Evolutionary conservation across 2,113 vertebrate genomes (phyloP).

Genomic region (Dasypus novemcinctus): DNA sequence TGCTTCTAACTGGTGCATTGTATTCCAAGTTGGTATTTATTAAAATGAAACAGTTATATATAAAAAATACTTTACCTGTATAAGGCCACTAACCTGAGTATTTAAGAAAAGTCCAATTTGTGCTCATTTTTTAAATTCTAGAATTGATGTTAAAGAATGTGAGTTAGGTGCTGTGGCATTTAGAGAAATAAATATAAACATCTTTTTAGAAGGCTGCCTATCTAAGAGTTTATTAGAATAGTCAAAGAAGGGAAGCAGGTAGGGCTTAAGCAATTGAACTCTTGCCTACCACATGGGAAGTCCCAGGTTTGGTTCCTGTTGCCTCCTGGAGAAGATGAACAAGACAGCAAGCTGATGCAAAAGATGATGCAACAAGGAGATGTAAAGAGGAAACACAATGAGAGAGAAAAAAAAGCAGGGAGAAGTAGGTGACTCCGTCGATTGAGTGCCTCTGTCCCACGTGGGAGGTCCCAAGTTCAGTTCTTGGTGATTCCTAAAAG

Average conservation of each 20-base stretch:
- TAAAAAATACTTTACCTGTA: neutral
- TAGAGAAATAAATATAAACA: neutral
- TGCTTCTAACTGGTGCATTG: neutral
- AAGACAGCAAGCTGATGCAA: no score
- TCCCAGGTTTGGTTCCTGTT: no score
- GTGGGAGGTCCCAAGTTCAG: no score
- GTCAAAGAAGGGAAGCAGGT: neutral
- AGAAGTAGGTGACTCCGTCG: no score
- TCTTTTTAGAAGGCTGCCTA: neutral
- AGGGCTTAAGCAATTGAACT: no score
- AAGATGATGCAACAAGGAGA: no score
- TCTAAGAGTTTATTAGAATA: neutral
- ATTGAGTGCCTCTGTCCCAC: no score
- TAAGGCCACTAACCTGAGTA: neutral
- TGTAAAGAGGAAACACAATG: no score
- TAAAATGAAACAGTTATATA: neutral
- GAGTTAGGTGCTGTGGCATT: neutral
- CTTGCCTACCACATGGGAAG: no score
- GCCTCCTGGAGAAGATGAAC: no score
- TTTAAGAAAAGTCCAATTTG: neutral
- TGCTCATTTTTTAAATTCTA: constrained; percentile 16
- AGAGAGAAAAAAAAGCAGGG: no score
- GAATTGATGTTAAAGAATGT: neutral
- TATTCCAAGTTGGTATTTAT: neutral
- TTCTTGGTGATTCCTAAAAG: no score